Base-by-base conservation (phyloP, 2,888 invertebrate species). In the Drosophila melanosoma region DNA sequence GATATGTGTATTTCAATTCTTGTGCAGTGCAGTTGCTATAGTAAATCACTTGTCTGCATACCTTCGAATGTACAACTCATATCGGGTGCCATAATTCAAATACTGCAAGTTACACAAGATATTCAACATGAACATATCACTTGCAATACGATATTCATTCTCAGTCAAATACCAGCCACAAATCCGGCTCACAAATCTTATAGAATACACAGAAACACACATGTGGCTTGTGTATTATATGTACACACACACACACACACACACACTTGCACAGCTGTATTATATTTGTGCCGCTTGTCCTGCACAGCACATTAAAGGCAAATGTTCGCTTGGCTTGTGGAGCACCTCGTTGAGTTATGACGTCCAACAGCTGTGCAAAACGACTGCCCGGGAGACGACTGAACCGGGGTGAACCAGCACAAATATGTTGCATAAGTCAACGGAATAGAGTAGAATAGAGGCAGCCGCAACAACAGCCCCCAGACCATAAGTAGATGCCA, bases 351-450 rank as follows among this genome's bases (percentile, higher is more conserved):
- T 87, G 89, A 90, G 90, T 90, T 87, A 87, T 87, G 87, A 79
- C 72, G 73, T 71, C 84, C 76, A 87, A 76, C 90, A 89, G 87
- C 89, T 87, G 87, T 69, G 84, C 78, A 63, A 75, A 90, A 82
- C 81, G 84, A 76, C 64, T 60, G 67, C 20, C 59, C 58, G 71
- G 51, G 38, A 60, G 35, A 53, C 3, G 52, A 35, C 38, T 32
- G 36, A 5, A 6, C 5, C 29, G 51, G 33, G 59, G 62, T 26
- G 40, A 33, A 63, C 69, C 74, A 74, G 54, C 53, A 42, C 65
- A 75, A 74, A 81, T 74, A 74, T 74, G 76, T 76, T 83, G 76
- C 84, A 88, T 69, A 87, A 81, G 67, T 69, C 56, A 54, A 57
- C 32, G 20, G 29, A 49, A 45, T 45, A 45, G 23, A 15, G 23